Evolutionary conservation across 2,888 invertebrate species (phyloP).

Genomic region (Nysson spinosus): DNA sequence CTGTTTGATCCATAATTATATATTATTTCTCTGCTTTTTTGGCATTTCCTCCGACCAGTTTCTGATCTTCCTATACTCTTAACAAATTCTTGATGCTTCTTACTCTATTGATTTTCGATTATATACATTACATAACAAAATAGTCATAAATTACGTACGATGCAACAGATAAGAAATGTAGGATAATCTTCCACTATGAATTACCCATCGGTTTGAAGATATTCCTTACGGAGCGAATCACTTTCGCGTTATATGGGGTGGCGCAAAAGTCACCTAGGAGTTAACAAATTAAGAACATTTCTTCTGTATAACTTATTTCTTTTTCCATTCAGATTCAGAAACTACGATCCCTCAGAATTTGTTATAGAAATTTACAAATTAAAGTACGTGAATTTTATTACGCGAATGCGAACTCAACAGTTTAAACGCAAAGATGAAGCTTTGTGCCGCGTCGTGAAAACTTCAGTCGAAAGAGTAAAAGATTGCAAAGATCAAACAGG

Average conservation of each 20-base stretch:
- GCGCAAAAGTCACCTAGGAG: no score
- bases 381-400: no score
- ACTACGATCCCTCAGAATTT: no score
- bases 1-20: constrained; percentile 53
- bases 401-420: no score
- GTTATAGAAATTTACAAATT: no score
- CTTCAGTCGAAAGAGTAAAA: no score
- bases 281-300: no score
- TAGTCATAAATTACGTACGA: constrained; percentile 60
- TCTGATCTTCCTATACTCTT: constrained; percentile 44
- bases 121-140: constrained; percentile 57
- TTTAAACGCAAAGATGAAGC: no score
- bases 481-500: no score
- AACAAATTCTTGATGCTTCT: constrained; percentile 36
- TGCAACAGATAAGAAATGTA: constrained; percentile 48
- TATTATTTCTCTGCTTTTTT: constrained; percentile 70
- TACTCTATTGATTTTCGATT: constrained; percentile 39
- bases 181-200: constrained; percentile 18
- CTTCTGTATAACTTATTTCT: no score
- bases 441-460: no score
- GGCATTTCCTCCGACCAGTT: constrained; percentile 74
- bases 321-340: no score
- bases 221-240: constrained; percentile 7
- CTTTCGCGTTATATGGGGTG: background rate
- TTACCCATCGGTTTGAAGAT: constrained; percentile 21